Evolutionary conservation across 2,113 vertebrate species (phyloP).

Genomic region (Clarias gariepinus): DNA sequence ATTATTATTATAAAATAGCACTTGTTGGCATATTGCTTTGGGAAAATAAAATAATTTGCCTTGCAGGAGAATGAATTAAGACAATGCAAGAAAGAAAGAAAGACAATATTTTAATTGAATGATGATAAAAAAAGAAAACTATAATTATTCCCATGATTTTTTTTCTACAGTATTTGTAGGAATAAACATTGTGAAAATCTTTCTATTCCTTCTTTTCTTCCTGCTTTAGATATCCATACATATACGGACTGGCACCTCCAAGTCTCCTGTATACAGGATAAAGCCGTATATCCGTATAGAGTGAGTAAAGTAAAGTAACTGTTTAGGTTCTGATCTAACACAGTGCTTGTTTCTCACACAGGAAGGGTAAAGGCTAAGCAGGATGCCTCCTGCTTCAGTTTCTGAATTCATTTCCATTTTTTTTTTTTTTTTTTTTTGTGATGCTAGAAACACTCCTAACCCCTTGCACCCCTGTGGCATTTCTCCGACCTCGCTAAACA

Average conservation of each 20-base stretch:
- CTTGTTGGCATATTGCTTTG: neutral
- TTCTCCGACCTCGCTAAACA: slow-evolving; percentile 74
- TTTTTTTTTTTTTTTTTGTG: slow-evolving; percentile 21
- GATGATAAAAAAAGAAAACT: neutral
- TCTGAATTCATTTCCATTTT: slow-evolving; percentile 56
- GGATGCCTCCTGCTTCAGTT: slow-evolving; percentile 40
- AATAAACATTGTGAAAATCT: neutral
- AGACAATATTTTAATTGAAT: neutral
- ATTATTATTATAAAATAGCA: no score
- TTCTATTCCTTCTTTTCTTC: neutral
- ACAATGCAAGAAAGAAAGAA: no score
- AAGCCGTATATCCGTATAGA: no score
- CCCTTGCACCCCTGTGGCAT: slow-evolving; percentile 62
- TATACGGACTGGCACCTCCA: no score
- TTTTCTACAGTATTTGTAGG: neutral
- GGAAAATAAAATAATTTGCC: neutral
- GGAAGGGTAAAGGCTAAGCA: slow-evolving; percentile 42
- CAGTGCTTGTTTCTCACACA: slow-evolving; percentile 33
- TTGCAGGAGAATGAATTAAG: neutral
- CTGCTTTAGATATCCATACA: neutral
- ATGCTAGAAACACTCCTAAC: slow-evolving; percentile 55
- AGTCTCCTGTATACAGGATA: no score
- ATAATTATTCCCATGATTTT: neutral
- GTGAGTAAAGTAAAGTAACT: slow-evolving; percentile 32
- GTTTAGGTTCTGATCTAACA: slow-evolving; percentile 51